A percentile compares a stretch with the other conserved stretches of the same genome.
Conservation (phyloP, 2,113 vertebrate species). For the Bufo gargarizans region DNA sequence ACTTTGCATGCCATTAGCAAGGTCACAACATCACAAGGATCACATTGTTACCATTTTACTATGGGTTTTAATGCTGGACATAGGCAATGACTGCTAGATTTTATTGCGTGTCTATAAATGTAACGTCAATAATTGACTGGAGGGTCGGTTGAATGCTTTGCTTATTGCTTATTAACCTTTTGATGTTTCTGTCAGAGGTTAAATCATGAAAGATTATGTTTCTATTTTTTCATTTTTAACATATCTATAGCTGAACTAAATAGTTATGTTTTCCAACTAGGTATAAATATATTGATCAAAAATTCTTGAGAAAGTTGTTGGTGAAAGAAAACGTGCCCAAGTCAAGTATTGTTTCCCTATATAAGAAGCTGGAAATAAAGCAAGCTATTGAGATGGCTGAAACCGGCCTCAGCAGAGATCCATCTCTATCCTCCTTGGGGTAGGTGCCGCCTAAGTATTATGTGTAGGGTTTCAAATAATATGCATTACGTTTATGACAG, state of each 20-base stretch:
- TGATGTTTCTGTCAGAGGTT: neutral
- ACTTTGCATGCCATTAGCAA: neutral
- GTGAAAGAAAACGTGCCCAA: conserved; percentile 80
- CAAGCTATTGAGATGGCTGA: conserved; percentile 87
- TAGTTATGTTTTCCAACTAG: conserved; percentile 63
- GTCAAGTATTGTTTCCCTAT: conserved; percentile 86
- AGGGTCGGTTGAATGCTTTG: neutral
- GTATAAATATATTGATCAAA: conserved; percentile 86
- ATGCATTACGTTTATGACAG: neutral
- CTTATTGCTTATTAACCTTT: neutral
- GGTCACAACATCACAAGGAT: neutral
- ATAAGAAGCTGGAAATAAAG: conserved; percentile 88
- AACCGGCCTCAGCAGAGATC: conserved; percentile 74
- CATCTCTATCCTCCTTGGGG: conserved; percentile 75
- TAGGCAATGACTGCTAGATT: neutral
- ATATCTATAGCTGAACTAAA: neutral
- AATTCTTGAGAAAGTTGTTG: conserved; percentile 78
- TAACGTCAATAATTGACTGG: neutral
- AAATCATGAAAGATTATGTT: neutral
- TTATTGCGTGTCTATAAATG: neutral
- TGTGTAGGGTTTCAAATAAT: neutral
- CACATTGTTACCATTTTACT: neutral
- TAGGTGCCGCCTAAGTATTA: conserved; percentile 63
- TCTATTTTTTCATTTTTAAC: neutral
- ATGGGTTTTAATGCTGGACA: neutral